Evolutionary conservation across 1,140 invertebrate species (phyloP), one percentile per base, ranked within the genome.

Genomic region (Drosophila arawakana): DNA sequence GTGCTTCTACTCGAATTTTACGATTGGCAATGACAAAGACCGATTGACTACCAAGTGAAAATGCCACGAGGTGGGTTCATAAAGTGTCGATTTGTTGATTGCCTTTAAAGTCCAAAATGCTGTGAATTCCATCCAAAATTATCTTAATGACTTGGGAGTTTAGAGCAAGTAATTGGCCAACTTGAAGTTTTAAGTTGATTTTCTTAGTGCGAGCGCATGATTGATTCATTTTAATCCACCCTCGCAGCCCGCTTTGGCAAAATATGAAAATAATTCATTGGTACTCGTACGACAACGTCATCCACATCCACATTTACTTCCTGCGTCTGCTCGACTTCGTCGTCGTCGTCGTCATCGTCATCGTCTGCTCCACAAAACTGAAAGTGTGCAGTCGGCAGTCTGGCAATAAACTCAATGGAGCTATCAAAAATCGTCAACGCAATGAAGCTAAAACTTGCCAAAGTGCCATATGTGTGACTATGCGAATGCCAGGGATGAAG

Each of bases 251-350:
- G 47, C 34, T 43, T 21, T 30, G 44, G 55, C 52, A 82, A 86
- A 86, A 88, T 88, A 88, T 80, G 77, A 88, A 86, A 88, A 88
- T 88, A 88, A 88, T 88, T 88, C 83, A 88, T 88, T 80, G 82
- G 83, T 30, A 65, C 77, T 74, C 52, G 35, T 10, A 41, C 59
- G 55, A 13, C 61, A 55, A 15, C 62, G 39, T 57, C 54, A 57
- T 43, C 60, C 49, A 57, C 47, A 50, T 66, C 60, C 49, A 57
- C 47, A 46, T 44, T 41, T 8, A 44, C 11, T 8, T 37, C n/a
- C 7, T 30, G 25, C 25, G 25, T 30, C 25, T 34, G 50, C 13
- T 41, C 15, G 15, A 13, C 9, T 25, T 46, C 13, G 25, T 11
- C 37, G 18, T 34, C 25, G 30, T 73, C 9, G 3, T 13, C 65